phyloP scores from a whole-genome alignment of 2,888 invertebrate genomes.

The Tridacna crocea region DNA sequence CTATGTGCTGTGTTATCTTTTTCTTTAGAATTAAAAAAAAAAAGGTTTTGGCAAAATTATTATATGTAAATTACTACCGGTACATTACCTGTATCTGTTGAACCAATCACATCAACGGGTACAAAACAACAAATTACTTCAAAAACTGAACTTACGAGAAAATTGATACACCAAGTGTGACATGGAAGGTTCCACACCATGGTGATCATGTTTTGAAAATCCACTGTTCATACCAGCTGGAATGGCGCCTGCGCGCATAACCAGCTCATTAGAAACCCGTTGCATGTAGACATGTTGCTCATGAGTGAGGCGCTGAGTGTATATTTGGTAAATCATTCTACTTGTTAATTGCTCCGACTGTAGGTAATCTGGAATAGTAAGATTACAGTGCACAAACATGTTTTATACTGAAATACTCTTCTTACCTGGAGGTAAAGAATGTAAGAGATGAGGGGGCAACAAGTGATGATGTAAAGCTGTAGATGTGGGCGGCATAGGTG shows the following conservation, averaged over 20 bases:
- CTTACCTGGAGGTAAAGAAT: conserved; percentile 74
- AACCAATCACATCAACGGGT: no score
- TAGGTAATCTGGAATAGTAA: conserved; percentile 75
- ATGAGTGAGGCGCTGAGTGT: conserved; percentile 78
- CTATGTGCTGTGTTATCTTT: no score
- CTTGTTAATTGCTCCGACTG: conserved; percentile 79
- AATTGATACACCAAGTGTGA: conserved; percentile 80
- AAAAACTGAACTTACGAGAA: conserved; percentile 76
- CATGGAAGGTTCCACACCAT: conserved; percentile 72
- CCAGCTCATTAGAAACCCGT: conserved; percentile 77
- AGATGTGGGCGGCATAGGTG: conserved; percentile 54
- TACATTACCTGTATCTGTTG: no score
- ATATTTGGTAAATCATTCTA: conserved; percentile 81
- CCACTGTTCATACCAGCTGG: conserved; percentile 17
- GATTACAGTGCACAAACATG: neutral
- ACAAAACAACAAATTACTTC: no score
- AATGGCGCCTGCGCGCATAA: conserved; percentile 67
- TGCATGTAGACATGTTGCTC: conserved; percentile 80
- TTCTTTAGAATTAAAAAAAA: no score
- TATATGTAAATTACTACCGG: no score
- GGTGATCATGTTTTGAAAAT: conserved; percentile 71
- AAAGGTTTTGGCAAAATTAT: no score
- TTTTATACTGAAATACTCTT: no score
- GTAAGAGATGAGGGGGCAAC: conserved; percentile 63
- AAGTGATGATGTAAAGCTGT: conserved; percentile 60